Evolutionary conservation across 2,888 invertebrate genomes (phyloP).

Genomic region (Ditylenchus weischeri): DNA sequence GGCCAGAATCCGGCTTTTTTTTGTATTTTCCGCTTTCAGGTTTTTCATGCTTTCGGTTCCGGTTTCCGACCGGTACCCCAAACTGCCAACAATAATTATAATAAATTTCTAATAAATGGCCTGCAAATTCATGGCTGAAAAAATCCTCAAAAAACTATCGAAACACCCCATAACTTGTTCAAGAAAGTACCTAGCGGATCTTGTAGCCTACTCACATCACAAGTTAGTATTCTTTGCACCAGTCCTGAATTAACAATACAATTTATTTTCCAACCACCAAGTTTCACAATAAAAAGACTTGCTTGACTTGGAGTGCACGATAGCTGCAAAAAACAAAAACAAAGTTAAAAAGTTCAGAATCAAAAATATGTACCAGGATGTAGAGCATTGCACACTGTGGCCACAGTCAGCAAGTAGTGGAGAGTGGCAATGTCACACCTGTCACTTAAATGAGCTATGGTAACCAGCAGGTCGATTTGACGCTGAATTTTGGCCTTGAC

Average conservation of each 20-base stretch:
- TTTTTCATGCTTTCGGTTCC: too few species aligned
- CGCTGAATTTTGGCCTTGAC: constrained; percentile 30
- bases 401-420: constrained; percentile 41
- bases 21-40: too few species aligned
- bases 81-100: too few species aligned
- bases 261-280: not conserved
- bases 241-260: constrained; percentile 34
- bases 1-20: too few species aligned
- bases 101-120: too few species aligned
- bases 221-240: constrained; percentile 54
- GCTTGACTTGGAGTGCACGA: constrained; percentile 53
- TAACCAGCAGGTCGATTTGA: constrained; percentile 52
- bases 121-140: too few species aligned
- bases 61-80: too few species aligned
- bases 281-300: constrained; percentile 12
- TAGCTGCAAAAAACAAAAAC: constrained; percentile 19
- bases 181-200: constrained; percentile 32
- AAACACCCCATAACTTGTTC: too few species aligned
- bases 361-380: constrained; percentile 41
- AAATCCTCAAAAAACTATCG: too few species aligned
- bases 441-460: constrained; percentile 50
- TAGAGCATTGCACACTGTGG: constrained; percentile 43
- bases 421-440: constrained; percentile 49
- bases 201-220: constrained; percentile 48
- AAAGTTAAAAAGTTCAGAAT: too few species aligned